These are phyloP conservation scores for Amblyteles armatorius DNA, from an alignment of 2,888 invertebrate species.

Conservation along the genomic window DNA sequence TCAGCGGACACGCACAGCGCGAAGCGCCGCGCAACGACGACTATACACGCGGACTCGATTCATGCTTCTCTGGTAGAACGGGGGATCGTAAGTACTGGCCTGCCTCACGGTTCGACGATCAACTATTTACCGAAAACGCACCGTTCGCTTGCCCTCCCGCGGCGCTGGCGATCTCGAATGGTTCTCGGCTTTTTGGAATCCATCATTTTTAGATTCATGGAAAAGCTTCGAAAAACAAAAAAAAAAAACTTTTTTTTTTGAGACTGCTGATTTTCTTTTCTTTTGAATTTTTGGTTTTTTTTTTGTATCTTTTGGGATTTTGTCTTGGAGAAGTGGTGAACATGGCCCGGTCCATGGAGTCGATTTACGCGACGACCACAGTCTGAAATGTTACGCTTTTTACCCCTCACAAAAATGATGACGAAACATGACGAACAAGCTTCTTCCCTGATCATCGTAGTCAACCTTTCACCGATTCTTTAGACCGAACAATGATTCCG, in stretches of 20 bases:
- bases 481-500: not conserved
- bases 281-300: not conserved
- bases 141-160: not conserved
- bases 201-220: not conserved
- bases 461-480: not conserved
- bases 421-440: not conserved
- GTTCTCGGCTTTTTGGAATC: no score
- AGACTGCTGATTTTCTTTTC: not conserved
- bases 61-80: slow-evolving; percentile 74
- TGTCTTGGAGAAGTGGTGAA: no score
- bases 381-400: not conserved
- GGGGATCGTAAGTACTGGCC: slow-evolving; percentile 79
- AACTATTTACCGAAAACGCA: slow-evolving; percentile 38
- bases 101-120: slow-evolving; percentile 71
- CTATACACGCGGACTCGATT: slow-evolving; percentile 33
- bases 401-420: not conserved
- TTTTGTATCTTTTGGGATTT: not conserved
- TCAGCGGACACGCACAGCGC: not conserved
- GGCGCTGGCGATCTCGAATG: not conserved
- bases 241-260: no score
- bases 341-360: no score
- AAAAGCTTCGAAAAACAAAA: not conserved
- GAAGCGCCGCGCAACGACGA: slow-evolving; percentile 1
- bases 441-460: not conserved
- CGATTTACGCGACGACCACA: not conserved